Evolutionary conservation across 2,113 vertebrate species (phyloP).

Genomic region (Anoplopoma fimbria): DNA sequence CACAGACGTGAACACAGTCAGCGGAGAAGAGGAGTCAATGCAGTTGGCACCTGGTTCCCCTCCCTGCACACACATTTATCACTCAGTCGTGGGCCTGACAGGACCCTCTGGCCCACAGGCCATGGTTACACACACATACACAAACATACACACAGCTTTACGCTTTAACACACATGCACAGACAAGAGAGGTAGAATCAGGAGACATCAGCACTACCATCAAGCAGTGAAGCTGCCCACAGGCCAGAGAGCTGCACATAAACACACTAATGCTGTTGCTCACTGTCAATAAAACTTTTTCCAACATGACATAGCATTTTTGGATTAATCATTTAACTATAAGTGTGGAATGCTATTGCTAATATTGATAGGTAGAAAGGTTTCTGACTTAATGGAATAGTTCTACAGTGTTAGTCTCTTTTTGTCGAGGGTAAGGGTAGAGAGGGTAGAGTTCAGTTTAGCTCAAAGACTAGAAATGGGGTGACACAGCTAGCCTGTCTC

Average conservation of each 20-base stretch:
- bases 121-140: conserved; percentile 62
- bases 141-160: conserved; percentile 34
- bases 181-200: conserved; percentile 19
- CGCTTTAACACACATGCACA: conserved; percentile 45
- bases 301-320: not conserved
- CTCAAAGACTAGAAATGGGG: not conserved
- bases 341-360: not conserved
- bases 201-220: conserved; percentile 26
- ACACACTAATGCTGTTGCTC: conserved; percentile 29
- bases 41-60: conserved; percentile 68
- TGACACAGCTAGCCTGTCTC: not conserved
- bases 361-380: not conserved
- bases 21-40: conserved; percentile 66
- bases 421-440: not conserved
- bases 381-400: not conserved
- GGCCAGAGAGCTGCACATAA: conserved; percentile 22
- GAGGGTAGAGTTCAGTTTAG: not conserved
- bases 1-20: conserved; percentile 29
- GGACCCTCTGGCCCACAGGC: conserved; percentile 73
- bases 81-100: conserved; percentile 79
- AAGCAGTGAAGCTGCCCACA: conserved; percentile 33
- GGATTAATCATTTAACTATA: not conserved
- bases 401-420: not conserved
- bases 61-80: conserved; percentile 79
- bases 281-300: conserved; percentile 9